A percentile compares a stretch with the other conserved stretches of the same genome.
These are phyloP conservation scores for Athene cunicularia DNA, from an alignment of 2,113 vertebrate species.

Conservation along the genomic window DNA sequence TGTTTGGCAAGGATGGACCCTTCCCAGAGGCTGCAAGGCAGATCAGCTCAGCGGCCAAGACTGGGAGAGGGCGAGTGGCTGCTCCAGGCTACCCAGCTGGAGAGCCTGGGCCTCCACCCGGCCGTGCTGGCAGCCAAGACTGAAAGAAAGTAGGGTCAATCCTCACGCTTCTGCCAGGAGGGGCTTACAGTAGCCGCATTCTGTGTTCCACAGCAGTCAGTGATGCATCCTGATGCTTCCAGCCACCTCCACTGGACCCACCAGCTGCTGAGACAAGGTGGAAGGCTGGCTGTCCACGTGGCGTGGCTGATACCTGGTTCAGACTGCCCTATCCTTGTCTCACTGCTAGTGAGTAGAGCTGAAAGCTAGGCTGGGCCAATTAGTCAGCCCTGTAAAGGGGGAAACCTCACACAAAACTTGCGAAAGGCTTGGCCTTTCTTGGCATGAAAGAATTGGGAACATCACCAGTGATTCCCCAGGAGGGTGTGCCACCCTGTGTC, in stretches of 20 bases:
- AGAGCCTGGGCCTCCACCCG: not conserved
- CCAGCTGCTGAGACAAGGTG: not conserved
- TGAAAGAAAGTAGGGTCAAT: not conserved
- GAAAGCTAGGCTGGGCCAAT: not conserved
- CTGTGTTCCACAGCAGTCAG: not conserved
- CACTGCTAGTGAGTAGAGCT: not conserved
- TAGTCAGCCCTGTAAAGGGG: not conserved
- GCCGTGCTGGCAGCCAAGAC: not conserved
- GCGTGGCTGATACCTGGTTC: not conserved
- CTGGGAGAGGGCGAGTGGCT: fast-evolving
- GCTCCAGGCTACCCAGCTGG: not conserved
- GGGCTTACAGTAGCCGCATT: not conserved
- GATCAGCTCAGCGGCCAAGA: not conserved
- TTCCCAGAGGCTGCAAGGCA: not conserved
- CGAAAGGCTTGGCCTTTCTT: not conserved
- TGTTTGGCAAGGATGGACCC: not conserved
- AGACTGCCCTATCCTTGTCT: not conserved
- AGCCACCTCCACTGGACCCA: not conserved
- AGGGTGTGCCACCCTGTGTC: not conserved
- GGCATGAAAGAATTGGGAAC: not conserved
- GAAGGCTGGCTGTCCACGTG: not conserved
- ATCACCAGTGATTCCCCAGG: not conserved
- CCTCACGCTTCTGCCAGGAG: fast-evolving
- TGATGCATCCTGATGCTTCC: not conserved
- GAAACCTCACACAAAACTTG: not conserved